Conservation (phyloP, 2,113 vertebrate genomes). For the Menura novaehollandiae region DNA sequence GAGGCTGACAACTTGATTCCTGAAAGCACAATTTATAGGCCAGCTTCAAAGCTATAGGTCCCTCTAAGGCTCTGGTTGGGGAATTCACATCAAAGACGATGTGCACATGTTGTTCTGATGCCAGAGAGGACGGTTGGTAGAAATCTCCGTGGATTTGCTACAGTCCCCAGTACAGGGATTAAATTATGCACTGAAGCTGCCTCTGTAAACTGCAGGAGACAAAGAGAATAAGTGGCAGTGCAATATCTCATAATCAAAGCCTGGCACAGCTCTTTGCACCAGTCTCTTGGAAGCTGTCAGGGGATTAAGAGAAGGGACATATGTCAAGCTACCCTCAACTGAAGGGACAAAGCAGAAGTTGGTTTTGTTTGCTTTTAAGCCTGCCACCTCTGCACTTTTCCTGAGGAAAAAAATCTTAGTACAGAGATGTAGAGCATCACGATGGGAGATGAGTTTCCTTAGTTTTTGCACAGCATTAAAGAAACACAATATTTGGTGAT, state of each 20-base stretch:
- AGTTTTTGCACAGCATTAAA: background rate
- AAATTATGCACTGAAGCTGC: slow-evolving; percentile 70
- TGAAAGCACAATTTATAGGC: slow-evolving; percentile 77
- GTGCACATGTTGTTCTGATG: slow-evolving; percentile 66
- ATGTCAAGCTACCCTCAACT: background rate
- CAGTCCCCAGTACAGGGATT: slow-evolving; percentile 64
- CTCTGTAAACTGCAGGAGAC: slow-evolving; percentile 65
- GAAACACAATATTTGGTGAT: background rate
- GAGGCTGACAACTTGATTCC: slow-evolving; percentile 71
- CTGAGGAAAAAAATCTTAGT: background rate
- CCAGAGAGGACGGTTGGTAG: slow-evolving; percentile 56
- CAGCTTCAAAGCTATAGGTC: slow-evolving; percentile 78
- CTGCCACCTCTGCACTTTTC: background rate
- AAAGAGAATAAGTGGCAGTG: slow-evolving; percentile 58
- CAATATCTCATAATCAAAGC: slow-evolving; percentile 60
- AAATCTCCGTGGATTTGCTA: slow-evolving; percentile 61
- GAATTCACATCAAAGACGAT: slow-evolving; percentile 76
- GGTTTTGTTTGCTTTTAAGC: slow-evolving; percentile 3
- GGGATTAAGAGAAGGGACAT: slow-evolving; percentile 30
- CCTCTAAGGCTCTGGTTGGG: slow-evolving; percentile 70
- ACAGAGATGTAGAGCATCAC: background rate
- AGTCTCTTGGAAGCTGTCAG: slow-evolving; percentile 18
- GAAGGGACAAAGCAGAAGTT: background rate
- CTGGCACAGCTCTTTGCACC: slow-evolving; percentile 34
- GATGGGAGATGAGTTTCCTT: background rate